A percentile compares a stretch with the other conserved stretches of the same genome.
These are phyloP conservation scores for Alosa alosa DNA, from an alignment of 2,113 vertebrate species.

Conservation along the genomic window DNA sequence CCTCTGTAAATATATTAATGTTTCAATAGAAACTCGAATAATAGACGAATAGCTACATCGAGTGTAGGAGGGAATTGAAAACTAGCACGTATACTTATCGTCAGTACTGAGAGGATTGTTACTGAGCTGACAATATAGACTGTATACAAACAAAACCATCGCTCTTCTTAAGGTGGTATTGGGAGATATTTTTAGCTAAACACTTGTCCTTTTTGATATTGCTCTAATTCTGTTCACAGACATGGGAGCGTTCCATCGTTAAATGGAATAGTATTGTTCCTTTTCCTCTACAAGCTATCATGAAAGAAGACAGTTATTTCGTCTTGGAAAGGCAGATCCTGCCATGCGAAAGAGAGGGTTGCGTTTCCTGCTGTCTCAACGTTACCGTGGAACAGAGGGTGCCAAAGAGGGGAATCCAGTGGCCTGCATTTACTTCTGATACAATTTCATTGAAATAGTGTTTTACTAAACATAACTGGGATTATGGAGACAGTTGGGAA, in stretches of 20 bases:
- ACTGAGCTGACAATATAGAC: constrained; percentile 33
- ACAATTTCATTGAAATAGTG: constrained; percentile 42
- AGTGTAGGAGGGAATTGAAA: not conserved
- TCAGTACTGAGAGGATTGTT: not conserved
- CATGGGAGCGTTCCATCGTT: constrained; percentile 44
- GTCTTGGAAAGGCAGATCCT: constrained; percentile 71
- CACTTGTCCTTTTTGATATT: constrained; percentile 17
- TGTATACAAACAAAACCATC: constrained; percentile 72
- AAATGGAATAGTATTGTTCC: constrained; percentile 48
- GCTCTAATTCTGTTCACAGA: not conserved
- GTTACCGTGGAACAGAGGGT: constrained; percentile 59
- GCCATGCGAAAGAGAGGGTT: constrained; percentile 67
- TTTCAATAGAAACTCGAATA: not conserved
- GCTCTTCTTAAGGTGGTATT: constrained; percentile 67
- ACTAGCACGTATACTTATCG: not conserved
- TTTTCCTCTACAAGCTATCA: constrained; percentile 57
- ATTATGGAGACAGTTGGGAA: constrained; percentile 89
- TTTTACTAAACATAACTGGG: constrained; percentile 33
- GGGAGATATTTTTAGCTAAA: not conserved
- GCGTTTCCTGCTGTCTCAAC: constrained; percentile 62
- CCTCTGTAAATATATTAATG: not conserved
- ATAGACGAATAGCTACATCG: not conserved
- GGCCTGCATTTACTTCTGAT: constrained; percentile 37
- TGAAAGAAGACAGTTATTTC: constrained; percentile 68
- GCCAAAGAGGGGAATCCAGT: constrained; percentile 47